Base-by-base conservation (phyloP, 1,140 invertebrate genomes). In the Papilio dardanus region DNA sequence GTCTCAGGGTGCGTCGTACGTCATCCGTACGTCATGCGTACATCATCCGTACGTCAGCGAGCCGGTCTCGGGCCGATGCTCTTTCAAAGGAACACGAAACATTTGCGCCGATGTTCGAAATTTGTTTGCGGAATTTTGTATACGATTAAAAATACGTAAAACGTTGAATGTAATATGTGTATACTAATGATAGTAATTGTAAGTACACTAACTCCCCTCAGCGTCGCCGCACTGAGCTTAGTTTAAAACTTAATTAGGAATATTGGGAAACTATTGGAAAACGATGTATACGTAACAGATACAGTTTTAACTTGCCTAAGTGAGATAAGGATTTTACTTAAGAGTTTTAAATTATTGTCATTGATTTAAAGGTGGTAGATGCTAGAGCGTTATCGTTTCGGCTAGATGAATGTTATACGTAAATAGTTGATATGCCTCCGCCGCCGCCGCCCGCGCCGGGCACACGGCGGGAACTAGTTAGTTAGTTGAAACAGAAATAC, bases 141-240 rank as follows among this genome's bases (percentile, higher is more conserved):
- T 93, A 93, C 92, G 92, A 93, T 89, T 91, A 79, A 84, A 86
- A 87, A 88, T 92, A 90, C 90, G 90, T 93, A 89, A 92, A 89
- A 92, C 92, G 92, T 93, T 92, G 85, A 88, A 88, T 92, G 91
- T 92, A 92, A 91, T 93, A 88, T 92, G 89, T 92, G 89, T 93
- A 93, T 92, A 93, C 90, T 92, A 91, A 92, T n/a, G n/a, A n/a
- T 88, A 87, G 82, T 79, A 80, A 82, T 77, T 79, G 79, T 83
- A 86, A 86, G 84, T 84, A 85, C 76, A 82, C 76, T 76, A 79
- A 74, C 80, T 77, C 81, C 79, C 83, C 81, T 81, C 82, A 86
- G 83, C 86, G 82, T 86, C 84, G 81, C 85, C 80, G 83, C 82
- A 86, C 86, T 83, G 89, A 92, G 88, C 89, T 92, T 91, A 90